Conservation (phyloP, 2,113 vertebrate species). For the Actinemys pallida region DNA sequence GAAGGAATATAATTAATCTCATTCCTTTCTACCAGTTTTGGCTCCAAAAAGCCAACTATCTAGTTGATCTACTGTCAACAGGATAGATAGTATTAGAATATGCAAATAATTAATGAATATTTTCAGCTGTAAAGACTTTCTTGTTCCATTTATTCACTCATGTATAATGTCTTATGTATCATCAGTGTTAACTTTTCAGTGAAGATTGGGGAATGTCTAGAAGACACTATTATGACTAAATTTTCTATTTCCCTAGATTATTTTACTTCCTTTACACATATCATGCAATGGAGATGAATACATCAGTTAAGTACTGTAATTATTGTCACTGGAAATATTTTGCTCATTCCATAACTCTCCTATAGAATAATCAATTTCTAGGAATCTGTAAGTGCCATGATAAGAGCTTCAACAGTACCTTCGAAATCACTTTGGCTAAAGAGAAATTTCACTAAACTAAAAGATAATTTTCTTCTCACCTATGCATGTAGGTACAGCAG, state of each 20-base stretch:
- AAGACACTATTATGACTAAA: neutral
- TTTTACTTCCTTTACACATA: neutral
- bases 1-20: neutral
- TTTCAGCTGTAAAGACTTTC: too few relatives aligned
- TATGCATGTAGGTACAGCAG: conserved; percentile 79
- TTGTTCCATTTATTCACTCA: neutral
- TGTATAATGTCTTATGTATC: neutral
- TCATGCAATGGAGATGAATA: neutral
- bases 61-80: neutral
- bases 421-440: neutral
- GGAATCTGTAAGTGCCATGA: neutral
- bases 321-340: neutral
- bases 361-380: neutral
- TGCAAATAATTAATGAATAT: neutral
- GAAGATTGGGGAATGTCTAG: conserved; percentile 10
- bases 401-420: neutral
- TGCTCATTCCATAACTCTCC: neutral
- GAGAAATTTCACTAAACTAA: neutral
- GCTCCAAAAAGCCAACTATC: neutral
- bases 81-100: neutral
- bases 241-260: neutral
- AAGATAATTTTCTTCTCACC: conserved; percentile 75
- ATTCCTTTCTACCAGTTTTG: neutral
- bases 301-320: neutral
- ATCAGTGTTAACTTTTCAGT: neutral